phyloP scores from a whole-genome alignment of 2,888 invertebrate species.

The Omphaloscelis lunosa region DNA sequence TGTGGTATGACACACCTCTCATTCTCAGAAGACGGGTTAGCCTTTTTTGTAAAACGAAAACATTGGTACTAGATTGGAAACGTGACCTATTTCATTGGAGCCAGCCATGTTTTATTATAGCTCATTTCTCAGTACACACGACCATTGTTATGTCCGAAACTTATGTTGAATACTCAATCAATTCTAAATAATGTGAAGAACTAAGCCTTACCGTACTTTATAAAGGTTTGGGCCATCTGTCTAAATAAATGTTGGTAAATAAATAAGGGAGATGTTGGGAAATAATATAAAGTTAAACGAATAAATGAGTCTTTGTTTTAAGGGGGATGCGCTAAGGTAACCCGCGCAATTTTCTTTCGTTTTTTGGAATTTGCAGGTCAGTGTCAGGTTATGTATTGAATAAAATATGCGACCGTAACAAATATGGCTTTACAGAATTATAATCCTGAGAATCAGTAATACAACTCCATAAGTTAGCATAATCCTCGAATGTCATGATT shows the following conservation, averaged over 20 bases:
- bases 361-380: too few species aligned
- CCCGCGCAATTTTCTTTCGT: too few species aligned
- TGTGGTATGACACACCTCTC: too few species aligned
- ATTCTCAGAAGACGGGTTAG: too few species aligned
- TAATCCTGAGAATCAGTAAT: too few species aligned
- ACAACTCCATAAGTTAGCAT: too few species aligned
- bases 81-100: slow-evolving; percentile 66
- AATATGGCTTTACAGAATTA: too few species aligned
- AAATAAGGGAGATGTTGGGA: slow-evolving; percentile 23
- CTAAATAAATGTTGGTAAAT: slow-evolving; percentile 40
- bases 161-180: slow-evolving; percentile 61
- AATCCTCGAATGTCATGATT: too few species aligned
- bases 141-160: slow-evolving; percentile 58
- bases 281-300: background rate
- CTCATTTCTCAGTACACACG: slow-evolving; percentile 58
- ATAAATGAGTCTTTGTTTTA: slow-evolving; percentile 23
- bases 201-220: slow-evolving; percentile 15
- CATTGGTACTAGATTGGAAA: slow-evolving; percentile 67
- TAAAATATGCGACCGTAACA: too few species aligned
- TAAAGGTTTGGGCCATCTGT: slow-evolving; percentile 32
- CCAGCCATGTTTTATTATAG: slow-evolving; percentile 59
- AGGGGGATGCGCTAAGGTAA: too few species aligned
- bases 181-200: slow-evolving; percentile 51
- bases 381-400: too few species aligned
- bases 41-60: slow-evolving; percentile 64